Conservation (phyloP, 2,113 vertebrate genomes). For the Ifrita kowaldi region DNA sequence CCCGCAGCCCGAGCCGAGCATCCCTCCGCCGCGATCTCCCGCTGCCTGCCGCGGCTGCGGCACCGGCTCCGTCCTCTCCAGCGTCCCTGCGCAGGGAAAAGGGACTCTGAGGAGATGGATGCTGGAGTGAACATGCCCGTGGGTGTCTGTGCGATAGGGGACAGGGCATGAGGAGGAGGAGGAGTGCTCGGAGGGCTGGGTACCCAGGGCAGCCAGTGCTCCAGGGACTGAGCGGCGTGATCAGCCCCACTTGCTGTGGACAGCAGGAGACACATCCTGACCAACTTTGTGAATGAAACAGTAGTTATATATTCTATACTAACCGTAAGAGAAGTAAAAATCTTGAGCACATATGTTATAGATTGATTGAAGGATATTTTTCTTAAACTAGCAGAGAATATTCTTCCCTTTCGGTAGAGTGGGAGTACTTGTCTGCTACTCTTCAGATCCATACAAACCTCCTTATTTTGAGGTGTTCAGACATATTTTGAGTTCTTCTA, state of each 20-base stretch:
- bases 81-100: not conserved
- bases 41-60: not conserved
- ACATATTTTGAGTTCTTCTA: not conserved
- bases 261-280: not conserved
- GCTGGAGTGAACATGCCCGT: not conserved
- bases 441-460: not conserved
- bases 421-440: not conserved
- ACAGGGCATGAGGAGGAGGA: not conserved
- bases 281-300: not conserved
- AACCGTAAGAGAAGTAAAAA: not conserved
- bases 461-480: not conserved
- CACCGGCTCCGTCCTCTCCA: not conserved
- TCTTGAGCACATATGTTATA: not conserved
- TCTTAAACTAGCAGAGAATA: not conserved
- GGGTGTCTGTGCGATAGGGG: not conserved
- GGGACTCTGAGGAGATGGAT: not conserved
- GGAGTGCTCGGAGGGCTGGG: not conserved
- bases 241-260: not conserved
- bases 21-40: not conserved
- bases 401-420: not conserved
- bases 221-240: accelerated
- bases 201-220: not conserved
- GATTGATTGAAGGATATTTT: not conserved
- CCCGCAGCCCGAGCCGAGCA: not conserved
- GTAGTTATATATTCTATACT: accelerated